Evolutionary conservation across 2,797 vertebrate species (phyloP), one percentile per base, ranked within the genome.

Genomic region (Myotis pilosus): DNA sequence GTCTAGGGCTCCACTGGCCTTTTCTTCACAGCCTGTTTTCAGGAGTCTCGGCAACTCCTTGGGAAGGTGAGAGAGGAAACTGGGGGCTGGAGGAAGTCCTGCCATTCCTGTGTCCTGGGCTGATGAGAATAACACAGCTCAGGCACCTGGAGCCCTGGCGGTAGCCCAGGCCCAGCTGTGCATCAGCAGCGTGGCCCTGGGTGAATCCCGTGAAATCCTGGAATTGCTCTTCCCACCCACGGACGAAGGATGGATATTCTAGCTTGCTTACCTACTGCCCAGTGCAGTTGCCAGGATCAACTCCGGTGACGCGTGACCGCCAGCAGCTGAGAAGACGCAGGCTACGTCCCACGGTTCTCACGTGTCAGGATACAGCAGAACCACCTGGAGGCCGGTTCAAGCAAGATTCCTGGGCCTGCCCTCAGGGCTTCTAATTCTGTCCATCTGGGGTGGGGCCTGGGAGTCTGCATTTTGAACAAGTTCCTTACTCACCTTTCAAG

Each of bases 41-140:
- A 83, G 87, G 47, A 86, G 33, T 41, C 91, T 69, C 38, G 72
- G 62, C 79, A 92, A 41, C 41, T 89, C 25, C 55, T 69, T 76
- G 75, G 81, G 94, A 91, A 96, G 96, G 85, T 89, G 95, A 88
- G 79, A 92, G 75, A 88, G 85, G 94, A 96, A 87, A 83, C 20
- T 64, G 82, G 93, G 82, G 44, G 22, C 23, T 83, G 78, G 69
- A 49, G 68, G 28, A 23, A 75, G 41, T 38, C n/a, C 64, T 23
- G 28, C 57, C 12, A 1, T 62, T 7, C 60, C 68, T 53, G 5
- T 68, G 5, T 28, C 30, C 22, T 38, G 51, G 33, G 78, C 89
- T 92, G 47, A 87, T 92, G 92, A 72, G 92, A 89, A 89, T 88
- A 80, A 64, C 92, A 72, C 33, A 17, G 36, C 13, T 57, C 23